These are phyloP conservation scores for Poeciliopsis presidionis DNA, from an alignment of 2,797 vertebrate genomes.

Conservation along the genomic window DNA sequence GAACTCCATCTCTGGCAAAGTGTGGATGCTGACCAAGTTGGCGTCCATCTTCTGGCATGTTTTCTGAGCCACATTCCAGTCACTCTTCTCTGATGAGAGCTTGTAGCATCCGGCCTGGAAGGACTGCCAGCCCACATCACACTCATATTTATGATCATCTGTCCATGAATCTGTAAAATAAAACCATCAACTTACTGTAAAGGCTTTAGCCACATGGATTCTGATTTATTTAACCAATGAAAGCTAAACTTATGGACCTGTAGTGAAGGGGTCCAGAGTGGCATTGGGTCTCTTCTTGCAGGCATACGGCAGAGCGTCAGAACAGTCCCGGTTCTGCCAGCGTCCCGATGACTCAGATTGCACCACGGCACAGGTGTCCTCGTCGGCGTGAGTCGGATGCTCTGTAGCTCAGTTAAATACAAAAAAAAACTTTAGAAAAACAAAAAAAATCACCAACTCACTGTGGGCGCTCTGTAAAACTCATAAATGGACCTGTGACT, in stretches of 20 bases:
- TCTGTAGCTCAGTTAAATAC: slow-evolving; percentile 73
- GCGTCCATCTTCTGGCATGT: slow-evolving; percentile 88
- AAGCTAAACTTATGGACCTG: slow-evolving; percentile 68
- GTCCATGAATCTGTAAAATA: slow-evolving; percentile 85
- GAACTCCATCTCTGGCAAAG: slow-evolving; percentile 91
- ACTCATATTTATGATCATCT: slow-evolving; percentile 85
- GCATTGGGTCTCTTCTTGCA: slow-evolving; percentile 96
- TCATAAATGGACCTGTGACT: slow-evolving; percentile 24
- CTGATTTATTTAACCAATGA: not conserved
- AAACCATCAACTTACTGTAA: not conserved
- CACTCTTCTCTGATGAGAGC: slow-evolving; percentile 86
- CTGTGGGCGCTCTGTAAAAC: slow-evolving; percentile 6
- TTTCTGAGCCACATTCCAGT: slow-evolving; percentile 90
- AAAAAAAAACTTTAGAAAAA: not conserved
- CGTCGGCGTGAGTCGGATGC: slow-evolving; percentile 89
- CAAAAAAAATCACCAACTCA: not conserved
- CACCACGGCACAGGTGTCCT: slow-evolving; percentile 94
- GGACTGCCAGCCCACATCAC: slow-evolving; percentile 91
- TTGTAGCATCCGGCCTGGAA: slow-evolving; percentile 96
- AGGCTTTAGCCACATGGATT: not conserved
- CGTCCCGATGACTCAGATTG: slow-evolving; percentile 90
- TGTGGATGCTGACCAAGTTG: slow-evolving; percentile 94
- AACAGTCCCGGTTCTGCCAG: slow-evolving; percentile 95
- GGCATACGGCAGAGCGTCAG: slow-evolving; percentile 90
- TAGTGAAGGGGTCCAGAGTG: slow-evolving; percentile 83